Evolutionary conservation across 92 coral and sea anemone species (phyloP).

Genomic region (Umimayanthus chanpuru): DNA sequence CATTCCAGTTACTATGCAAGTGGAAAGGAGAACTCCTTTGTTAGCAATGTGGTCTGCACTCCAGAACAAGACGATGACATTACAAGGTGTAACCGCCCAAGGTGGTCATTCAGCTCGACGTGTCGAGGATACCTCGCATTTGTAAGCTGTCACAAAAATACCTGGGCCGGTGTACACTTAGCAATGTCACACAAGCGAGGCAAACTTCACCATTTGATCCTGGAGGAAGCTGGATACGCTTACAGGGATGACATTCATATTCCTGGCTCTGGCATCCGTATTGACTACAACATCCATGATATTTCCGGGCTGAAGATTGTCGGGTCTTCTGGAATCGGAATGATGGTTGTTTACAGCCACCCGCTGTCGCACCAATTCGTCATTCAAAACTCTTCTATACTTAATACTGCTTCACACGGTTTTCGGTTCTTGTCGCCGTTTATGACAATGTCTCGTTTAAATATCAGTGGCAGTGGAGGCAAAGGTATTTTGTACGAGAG

Average conservation of each 20-base stretch:
- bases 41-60: neutral
- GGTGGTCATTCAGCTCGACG: slow-evolving; percentile 41
- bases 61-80: slow-evolving; percentile 50
- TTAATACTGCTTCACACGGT: slow-evolving; percentile 56
- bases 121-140: slow-evolving; percentile 39
- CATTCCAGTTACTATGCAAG: neutral
- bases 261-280: slow-evolving; percentile 55
- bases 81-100: slow-evolving; percentile 48
- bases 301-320: slow-evolving; percentile 47
- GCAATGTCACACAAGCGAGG: slow-evolving; percentile 55
- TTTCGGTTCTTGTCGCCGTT: slow-evolving; percentile 51
- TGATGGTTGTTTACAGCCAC: slow-evolving; percentile 47
- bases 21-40: too few species aligned
- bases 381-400: slow-evolving; percentile 52
- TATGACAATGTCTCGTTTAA: slow-evolving; percentile 46
- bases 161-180: slow-evolving; percentile 61
- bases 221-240: slow-evolving; percentile 60
- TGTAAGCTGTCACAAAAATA: neutral
- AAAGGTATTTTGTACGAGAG: slow-evolving; percentile 43
- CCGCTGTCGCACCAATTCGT: slow-evolving; percentile 29
- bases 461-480: slow-evolving; percentile 45
- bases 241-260: slow-evolving; percentile 51
- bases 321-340: slow-evolving; percentile 53
- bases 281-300: slow-evolving; percentile 39
- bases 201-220: slow-evolving; percentile 53